A percentile compares a stretch with the other conserved stretches of the same genome.
phyloP scores from a whole-genome alignment of 1,140 invertebrate genomes.

The Theocolax elegans region DNA sequence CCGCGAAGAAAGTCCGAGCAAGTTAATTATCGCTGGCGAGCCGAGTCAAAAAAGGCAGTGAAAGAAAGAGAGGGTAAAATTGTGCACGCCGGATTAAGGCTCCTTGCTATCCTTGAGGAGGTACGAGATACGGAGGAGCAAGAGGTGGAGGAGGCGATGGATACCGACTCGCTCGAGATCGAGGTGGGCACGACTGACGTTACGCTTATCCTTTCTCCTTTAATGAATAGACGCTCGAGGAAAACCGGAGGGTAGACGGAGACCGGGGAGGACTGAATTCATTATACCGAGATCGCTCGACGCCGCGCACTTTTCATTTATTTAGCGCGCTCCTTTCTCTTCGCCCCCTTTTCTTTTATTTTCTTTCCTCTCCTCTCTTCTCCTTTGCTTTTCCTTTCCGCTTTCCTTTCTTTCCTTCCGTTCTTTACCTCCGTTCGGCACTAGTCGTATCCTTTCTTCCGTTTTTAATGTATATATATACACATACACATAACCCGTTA shows the following conservation, averaged over 20 bases:
- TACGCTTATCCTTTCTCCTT: slow-evolving; percentile 13
- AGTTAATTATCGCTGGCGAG: not conserved
- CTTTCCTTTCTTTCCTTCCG: too few relatives aligned
- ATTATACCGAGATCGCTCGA: not conserved
- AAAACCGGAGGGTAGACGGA: not conserved
- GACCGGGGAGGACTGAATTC: not conserved
- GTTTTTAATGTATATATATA: not conserved
- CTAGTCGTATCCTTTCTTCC: not conserved
- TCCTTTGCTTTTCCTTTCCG: not conserved
- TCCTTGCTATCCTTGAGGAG: slow-evolving; percentile 54
- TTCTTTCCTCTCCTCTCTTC: not conserved
- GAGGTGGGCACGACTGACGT: slow-evolving; percentile 5
- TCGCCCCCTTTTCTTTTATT: not conserved
- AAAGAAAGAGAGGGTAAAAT: slow-evolving; percentile 43
- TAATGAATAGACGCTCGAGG: not conserved
- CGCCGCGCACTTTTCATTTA: slow-evolving; percentile 26
- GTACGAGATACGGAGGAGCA: not conserved
- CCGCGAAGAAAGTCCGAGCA: not conserved
- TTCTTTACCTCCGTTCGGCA: not conserved
- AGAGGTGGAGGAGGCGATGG: slow-evolving; percentile 49
- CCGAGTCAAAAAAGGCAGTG: not conserved
- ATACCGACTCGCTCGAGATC: slow-evolving; percentile 63
- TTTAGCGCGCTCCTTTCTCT: slow-evolving; percentile 9
- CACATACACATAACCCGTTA: too few relatives aligned
- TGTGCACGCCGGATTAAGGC: slow-evolving; percentile 49